Percentiles rank a stretch among this genome's conserved stretches.
Conservation (phyloP, 2,888 invertebrate species). For the Chymomyza caudatula region DNA sequence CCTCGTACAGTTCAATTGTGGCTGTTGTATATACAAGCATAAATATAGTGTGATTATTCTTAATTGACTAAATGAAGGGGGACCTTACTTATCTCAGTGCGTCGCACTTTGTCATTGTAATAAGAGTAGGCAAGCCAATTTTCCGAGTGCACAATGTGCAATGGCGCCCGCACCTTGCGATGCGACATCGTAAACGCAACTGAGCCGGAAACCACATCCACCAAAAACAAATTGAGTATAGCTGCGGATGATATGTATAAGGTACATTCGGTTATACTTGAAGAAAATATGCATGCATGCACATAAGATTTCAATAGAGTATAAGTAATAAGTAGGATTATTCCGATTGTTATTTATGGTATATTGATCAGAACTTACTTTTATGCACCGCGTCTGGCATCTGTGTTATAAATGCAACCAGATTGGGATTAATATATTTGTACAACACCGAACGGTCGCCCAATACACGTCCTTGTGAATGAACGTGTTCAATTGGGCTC, state of each 20-base stretch:
- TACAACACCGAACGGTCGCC: constrained; percentile 97
- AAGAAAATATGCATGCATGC: too few relatives aligned
- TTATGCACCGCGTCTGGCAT: constrained; percentile 87
- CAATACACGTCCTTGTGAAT: constrained; percentile 96
- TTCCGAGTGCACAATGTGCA: constrained; percentile 95
- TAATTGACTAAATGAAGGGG: neutral
- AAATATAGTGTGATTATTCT: neutral
- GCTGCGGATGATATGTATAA: too few relatives aligned
- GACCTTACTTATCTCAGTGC: constrained; percentile 87
- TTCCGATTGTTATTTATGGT: neutral
- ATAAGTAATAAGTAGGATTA: too few relatives aligned
- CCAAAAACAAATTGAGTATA: constrained; percentile 88
- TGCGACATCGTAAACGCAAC: constrained; percentile 91
- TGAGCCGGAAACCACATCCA: constrained; percentile 94
- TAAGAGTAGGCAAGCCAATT: constrained; percentile 97
- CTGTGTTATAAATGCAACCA: constrained; percentile 91
- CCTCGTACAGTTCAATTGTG: constrained; percentile 96
- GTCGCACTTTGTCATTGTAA: constrained; percentile 94
- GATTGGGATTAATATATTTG: constrained; percentile 98
- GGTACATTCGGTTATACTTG: too few relatives aligned
- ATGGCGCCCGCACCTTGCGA: constrained; percentile 89
- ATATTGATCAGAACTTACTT: constrained; percentile 78
- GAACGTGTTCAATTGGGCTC: constrained; percentile 86
- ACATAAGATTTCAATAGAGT: too few relatives aligned
- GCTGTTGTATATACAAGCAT: constrained; percentile 78